Conservation (phyloP, 2,113 vertebrate species). For the Pipra filicauda region DNA sequence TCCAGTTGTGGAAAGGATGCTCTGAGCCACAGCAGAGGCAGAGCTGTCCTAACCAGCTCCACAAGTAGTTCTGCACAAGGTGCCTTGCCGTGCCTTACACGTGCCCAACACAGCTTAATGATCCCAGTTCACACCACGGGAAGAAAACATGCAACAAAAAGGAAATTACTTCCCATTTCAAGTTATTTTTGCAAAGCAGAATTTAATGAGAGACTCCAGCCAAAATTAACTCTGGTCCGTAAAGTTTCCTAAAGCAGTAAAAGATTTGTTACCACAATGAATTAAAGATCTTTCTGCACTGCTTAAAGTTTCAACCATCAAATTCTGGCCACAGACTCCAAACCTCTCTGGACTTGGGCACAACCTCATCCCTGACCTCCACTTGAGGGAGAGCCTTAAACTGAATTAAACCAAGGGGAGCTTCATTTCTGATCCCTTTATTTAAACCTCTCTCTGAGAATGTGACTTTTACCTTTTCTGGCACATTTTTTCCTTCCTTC, state of each 20-base stretch:
- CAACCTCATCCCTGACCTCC: background rate
- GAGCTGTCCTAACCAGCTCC: background rate
- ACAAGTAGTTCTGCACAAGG: fast-evolving
- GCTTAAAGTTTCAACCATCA: background rate
- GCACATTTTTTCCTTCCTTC: background rate
- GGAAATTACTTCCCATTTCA: background rate
- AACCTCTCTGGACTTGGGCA: background rate
- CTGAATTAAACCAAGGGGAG: background rate
- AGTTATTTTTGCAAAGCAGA: background rate
- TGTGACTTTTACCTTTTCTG: background rate
- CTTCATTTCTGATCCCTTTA: background rate
- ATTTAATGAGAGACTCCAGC: background rate
- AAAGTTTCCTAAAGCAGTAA: background rate
- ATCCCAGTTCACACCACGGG: background rate
- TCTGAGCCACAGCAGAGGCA: background rate
- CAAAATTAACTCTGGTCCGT: background rate
- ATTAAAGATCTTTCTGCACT: background rate
- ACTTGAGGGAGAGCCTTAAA: background rate
- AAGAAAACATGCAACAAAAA: background rate
- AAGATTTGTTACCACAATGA: background rate
- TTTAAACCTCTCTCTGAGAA: background rate
- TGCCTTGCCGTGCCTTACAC: background rate
- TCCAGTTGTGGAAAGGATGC: background rate
- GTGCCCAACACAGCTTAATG: fast-evolving
- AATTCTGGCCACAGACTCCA: background rate